Evolutionary conservation across 30 jellyfish, hydroid and myxozoan species (phyloP), one percentile per base, ranked within the genome.

Genomic region (Mastigias papua): DNA sequence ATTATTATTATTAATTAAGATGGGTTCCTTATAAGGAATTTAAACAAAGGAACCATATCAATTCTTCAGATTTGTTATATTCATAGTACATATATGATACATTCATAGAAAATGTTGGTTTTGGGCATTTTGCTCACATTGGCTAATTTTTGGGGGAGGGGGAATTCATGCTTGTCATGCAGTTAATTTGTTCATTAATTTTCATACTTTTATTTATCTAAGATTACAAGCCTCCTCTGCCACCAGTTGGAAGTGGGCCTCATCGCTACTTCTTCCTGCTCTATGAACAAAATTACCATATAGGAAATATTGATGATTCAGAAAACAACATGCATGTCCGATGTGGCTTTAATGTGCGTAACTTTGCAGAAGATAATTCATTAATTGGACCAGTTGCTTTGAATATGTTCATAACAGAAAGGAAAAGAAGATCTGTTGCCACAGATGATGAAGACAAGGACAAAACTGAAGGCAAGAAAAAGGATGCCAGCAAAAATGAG

Each of bases 171-270:
- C n/a, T n/a, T n/a, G n/a, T n/a, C n/a, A n/a, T n/a, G n/a, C n/a
- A n/a, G n/a, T n/a, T n/a, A n/a, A n/a, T n/a, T n/a, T n/a, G n/a
- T n/a, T n/a, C n/a, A 19, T 17, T 57, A 10, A 6, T 19, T 57
- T 20, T 17, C 30, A 23, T 37, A 0, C 5, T 25, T 48, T 76
- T 76, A 15, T 73, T 37, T 6, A 23, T 73, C 63, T 20, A 37
- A 91, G 97, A 68, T 9, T 91, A 83, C 89, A 83, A 91, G 48
- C 95, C 97, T 26, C 97, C 97, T 26, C 34, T 91, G 68, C 98
- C 98, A 10, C 91, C 98, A 48, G 9, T 37, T n/a, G 89, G 90
- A 62, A 83, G 94, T 37, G 96, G 96, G 29, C 86, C 89, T 11
- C 98, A 92, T 86, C 96, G 98, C 20, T 92, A 92, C 48, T 67